phyloP scores from a whole-genome alignment of 2,888 invertebrate genomes.

The Stictocephala bisonia region DNA sequence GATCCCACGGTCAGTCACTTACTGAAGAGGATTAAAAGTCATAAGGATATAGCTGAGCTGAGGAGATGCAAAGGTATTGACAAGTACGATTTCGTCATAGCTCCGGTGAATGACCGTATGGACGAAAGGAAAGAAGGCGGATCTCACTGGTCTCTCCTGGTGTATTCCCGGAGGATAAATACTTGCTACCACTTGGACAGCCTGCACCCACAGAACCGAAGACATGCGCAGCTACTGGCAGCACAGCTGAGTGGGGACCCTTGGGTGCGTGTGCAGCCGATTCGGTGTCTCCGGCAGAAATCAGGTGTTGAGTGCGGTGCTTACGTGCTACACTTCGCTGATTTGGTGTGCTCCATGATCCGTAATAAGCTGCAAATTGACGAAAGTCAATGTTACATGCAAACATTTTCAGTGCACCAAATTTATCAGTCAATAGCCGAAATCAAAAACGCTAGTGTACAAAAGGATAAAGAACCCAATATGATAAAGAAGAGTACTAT shows the following conservation, averaged over 20 bases:
- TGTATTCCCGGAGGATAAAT: background rate
- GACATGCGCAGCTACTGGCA: slow-evolving; percentile 4
- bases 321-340: background rate
- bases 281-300: background rate
- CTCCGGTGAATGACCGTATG: slow-evolving; percentile 10
- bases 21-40: background rate
- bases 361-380: background rate
- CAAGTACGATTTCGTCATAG: slow-evolving; percentile 1
- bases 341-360: background rate
- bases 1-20: background rate
- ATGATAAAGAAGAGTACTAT: too few species aligned
- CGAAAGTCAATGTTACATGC: background rate
- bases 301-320: slow-evolving; percentile 12
- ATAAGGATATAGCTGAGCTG: background rate
- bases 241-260: slow-evolving; percentile 2
- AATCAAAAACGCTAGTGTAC: too few species aligned
- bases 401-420: background rate
- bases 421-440: too few species aligned
- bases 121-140: background rate
- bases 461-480: too few species aligned
- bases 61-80: background rate
- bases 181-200: slow-evolving; percentile 9
- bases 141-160: background rate
- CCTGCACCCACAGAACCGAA: background rate
- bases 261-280: background rate